Percentiles rank a stretch among this genome's conserved stretches.
These are phyloP conservation scores for Myotis yumanensis DNA, from an alignment of 2,113 vertebrate genomes.

Conservation along the genomic window DNA sequence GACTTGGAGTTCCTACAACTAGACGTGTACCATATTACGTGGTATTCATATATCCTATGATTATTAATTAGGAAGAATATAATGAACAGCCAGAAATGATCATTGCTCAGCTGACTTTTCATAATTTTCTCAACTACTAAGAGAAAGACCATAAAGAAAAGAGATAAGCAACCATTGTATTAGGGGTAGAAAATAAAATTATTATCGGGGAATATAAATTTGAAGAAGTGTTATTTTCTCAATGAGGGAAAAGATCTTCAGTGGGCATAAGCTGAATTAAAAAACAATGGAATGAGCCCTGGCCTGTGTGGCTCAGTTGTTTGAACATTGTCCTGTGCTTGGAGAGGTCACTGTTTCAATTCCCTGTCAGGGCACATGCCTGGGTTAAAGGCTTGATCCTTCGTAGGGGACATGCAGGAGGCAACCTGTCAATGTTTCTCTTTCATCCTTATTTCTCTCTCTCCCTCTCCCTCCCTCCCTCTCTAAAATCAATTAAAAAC, in stretches of 20 bases:
- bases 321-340: not conserved
- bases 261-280: constrained; percentile 8
- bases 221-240: constrained; percentile 20
- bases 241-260: constrained; percentile 40
- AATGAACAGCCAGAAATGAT: not conserved
- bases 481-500: not conserved
- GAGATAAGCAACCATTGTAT: not conserved
- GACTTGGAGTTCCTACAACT: not conserved
- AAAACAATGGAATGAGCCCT: constrained; percentile 51
- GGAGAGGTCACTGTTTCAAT: not conserved
- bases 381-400: not conserved
- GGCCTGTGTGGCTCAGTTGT: not conserved
- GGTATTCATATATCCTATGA: not conserved
- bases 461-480: not conserved
- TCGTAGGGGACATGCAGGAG: not conserved
- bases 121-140: constrained; percentile 12
- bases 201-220: not conserved
- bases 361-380: not conserved
- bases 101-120: not conserved
- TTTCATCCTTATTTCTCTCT: not conserved
- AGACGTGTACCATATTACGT: not conserved
- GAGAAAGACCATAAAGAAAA: not conserved
- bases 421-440: not conserved
- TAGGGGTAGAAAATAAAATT: constrained; percentile 22
- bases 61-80: constrained; percentile 5